A percentile compares a stretch with the other conserved stretches of the same genome.
These are phyloP conservation scores for Philypnodon macrostomus DNA, from an alignment of 2,797 vertebrate genomes.

Conservation along the genomic window DNA sequence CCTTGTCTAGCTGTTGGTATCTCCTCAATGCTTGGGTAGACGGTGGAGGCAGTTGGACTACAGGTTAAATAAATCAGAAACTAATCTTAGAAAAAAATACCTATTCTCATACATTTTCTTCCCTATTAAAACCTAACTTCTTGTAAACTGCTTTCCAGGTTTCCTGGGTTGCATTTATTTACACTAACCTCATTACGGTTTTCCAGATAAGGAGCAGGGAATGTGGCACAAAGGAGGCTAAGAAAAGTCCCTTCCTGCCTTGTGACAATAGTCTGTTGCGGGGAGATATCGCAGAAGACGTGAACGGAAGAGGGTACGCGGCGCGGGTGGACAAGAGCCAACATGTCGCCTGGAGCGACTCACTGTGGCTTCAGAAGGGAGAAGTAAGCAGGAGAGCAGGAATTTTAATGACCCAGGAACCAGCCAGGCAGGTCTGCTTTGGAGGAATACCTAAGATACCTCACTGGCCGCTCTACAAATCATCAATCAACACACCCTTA, in stretches of 20 bases:
- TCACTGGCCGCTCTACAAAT: constrained; percentile 32
- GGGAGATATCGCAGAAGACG: constrained; percentile 51
- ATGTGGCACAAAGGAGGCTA: constrained; percentile 1
- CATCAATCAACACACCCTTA: constrained; percentile 11
- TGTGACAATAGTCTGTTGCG: constrained; percentile 38
- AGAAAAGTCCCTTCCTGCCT: constrained; percentile 33
- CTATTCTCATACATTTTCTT: too few species aligned
- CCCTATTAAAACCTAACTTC: too few species aligned
- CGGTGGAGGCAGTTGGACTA: too few species aligned
- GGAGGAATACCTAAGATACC: constrained; percentile 70
- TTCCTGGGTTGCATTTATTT: constrained; percentile 3
- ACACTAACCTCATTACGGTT: constrained; percentile 24
- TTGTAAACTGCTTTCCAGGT: not conserved
- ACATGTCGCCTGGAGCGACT: constrained; percentile 56
- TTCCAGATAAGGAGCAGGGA: constrained; percentile 7
- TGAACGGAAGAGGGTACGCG: constrained; percentile 29
- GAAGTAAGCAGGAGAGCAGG: constrained; percentile 59
- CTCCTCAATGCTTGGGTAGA: too few species aligned
- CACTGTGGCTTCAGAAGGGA: constrained; percentile 47
- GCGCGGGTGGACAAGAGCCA: constrained; percentile 68
- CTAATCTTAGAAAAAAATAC: too few species aligned
- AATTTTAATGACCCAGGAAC: constrained; percentile 75
- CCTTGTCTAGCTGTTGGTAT: too few species aligned
- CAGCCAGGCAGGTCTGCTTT: constrained; percentile 72
- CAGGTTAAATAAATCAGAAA: too few species aligned